Evolutionary conservation across 2,113 vertebrate genomes (phyloP).

Genomic region (Butorides virescens): DNA sequence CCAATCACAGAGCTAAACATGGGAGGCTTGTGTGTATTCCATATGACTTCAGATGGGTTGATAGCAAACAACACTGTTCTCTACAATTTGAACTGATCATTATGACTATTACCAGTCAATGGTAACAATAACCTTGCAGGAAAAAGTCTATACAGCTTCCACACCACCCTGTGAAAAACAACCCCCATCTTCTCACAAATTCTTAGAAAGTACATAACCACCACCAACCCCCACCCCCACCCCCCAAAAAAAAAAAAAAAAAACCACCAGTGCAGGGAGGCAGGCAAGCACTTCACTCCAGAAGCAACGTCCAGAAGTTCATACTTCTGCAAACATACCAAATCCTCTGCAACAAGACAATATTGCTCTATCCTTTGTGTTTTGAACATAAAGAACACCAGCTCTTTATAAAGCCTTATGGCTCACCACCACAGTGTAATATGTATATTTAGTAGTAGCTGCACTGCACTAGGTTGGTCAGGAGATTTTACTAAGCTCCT

Average conservation of each 20-base stretch:
- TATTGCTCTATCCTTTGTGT: neutral
- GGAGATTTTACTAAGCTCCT: slow-evolving; percentile 37
- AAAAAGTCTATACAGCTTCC: neutral
- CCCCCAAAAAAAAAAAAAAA: neutral
- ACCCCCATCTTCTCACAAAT: neutral
- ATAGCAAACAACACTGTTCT: neutral
- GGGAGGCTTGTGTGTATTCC: neutral
- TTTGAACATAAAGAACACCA: neutral
- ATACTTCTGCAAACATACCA: neutral
- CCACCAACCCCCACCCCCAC: no score
- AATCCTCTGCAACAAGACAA: neutral
- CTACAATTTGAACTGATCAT: neutral
- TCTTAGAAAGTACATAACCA: neutral
- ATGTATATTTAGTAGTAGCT: neutral
- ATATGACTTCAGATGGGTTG: neutral
- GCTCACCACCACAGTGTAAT: neutral
- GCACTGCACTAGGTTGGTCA: neutral
- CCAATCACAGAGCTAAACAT: neutral
- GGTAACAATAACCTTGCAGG: neutral
- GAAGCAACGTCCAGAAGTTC: neutral
- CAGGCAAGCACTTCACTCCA: neutral
- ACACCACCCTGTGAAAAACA: neutral
- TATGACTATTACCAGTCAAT: neutral
- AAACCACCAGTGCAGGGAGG: neutral
- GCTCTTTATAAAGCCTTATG: neutral